Conservation (phyloP, 2,113 vertebrate genomes). For the Chitala chitala region DNA sequence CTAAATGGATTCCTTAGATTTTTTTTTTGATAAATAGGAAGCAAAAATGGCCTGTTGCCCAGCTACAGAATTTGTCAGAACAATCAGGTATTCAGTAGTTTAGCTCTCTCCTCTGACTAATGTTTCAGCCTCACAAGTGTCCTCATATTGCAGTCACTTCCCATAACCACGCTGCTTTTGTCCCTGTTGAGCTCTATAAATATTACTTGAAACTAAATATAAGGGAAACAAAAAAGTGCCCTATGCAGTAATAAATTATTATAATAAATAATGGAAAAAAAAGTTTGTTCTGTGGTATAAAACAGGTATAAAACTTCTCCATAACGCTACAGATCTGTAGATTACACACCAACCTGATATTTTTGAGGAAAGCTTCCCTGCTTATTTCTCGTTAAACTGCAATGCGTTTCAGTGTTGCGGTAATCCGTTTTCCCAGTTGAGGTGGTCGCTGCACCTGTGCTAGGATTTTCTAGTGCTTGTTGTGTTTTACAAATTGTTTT, state of each 20-base stretch:
- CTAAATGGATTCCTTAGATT: not conserved
- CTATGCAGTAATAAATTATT: not conserved
- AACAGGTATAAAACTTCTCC: constrained; percentile 5
- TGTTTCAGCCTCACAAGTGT: not conserved
- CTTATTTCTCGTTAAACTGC: too few species aligned
- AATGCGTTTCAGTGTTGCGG: too few species aligned
- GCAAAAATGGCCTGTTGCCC: not conserved
- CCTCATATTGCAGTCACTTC: not conserved
- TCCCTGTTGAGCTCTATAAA: not conserved
- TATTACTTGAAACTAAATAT: not conserved
- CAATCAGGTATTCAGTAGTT: not conserved
- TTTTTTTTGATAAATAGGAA: not conserved
- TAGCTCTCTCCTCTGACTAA: not conserved
- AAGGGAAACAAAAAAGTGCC: not conserved
- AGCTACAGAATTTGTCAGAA: not conserved
- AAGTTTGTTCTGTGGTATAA: not conserved
- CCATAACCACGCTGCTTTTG: not conserved
- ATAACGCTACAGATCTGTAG: not conserved
- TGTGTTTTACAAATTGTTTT: too few species aligned
- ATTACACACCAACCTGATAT: too few species aligned
- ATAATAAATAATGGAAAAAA: not conserved
- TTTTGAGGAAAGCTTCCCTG: too few species aligned
- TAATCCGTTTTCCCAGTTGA: too few species aligned
- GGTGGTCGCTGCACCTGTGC: too few species aligned
- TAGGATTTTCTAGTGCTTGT: too few species aligned